Evolutionary conservation across 2,888 invertebrate genomes (phyloP), one percentile per base, ranked within the genome.

Genomic region (Platerodrilus igneus): DNA sequence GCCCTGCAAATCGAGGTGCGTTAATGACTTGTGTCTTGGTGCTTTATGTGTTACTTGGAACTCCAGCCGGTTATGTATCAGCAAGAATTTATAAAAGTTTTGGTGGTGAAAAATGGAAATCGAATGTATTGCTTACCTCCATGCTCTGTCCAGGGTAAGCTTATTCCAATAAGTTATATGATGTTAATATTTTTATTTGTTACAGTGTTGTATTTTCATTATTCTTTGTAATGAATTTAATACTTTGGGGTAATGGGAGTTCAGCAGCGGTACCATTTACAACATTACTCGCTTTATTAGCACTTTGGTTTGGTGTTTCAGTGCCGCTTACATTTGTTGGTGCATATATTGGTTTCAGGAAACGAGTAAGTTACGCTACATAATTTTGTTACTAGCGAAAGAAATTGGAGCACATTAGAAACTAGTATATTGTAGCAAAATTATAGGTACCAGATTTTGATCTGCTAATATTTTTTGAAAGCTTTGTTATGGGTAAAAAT

Each of bases 21-120:
- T 71, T 99, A 43, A 99, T 99, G 96, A 99, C 97, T 1, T 97
- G 96, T 65, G 87, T 94, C 15, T 81, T 99, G 76, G 90, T 97
- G 1, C 77, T 95, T 46, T 99, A 90, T 72, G 97, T 97, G n/a
- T 81, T 95, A 48, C 77, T 99, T 18, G 97, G 97, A 7, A 93
- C 94, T 0, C 92, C 91, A 1, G 95, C 97, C 34, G 99, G 99
- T 3, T 99, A 93, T 69, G 87, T 94, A 22, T 94, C 96, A 40
- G 94, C 99, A 1, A 75, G 97, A 54, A 83, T 99, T 58, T 99
- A 99, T 72, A 99, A 99, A 74, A 94, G 94, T 70, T 96, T 97
- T 69, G 96, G 96, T 6, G 99, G 99, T 1, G 84, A 96, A 50
- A 88, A 94, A 61, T 99, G 99, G 99, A 99, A 97, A 72, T 90